phyloP scores from a whole-genome alignment of 92 coral and sea anemone genomes.

The Epizoanthus stellaris region DNA sequence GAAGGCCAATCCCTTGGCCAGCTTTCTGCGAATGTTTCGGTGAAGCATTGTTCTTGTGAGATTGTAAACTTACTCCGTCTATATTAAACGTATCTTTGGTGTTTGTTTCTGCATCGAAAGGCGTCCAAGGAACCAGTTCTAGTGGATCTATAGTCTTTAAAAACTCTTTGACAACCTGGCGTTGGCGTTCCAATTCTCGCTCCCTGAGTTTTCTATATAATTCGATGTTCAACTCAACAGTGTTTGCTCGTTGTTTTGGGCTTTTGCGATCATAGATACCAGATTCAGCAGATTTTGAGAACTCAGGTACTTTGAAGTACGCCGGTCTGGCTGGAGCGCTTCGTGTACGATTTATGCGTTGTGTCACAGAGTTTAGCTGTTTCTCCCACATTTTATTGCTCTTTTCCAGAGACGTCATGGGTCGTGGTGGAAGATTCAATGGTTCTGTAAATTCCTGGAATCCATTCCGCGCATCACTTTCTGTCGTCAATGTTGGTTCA shows the following conservation, averaged over 20 bases:
- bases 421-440: conserved; percentile 66
- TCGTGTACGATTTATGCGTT: conserved; percentile 85
- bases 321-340: conserved; percentile 88
- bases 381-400: conserved; percentile 86
- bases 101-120: conserved; percentile 51
- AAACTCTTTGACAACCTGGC: conserved; percentile 69
- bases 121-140: conserved; percentile 80
- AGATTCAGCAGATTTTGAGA: conserved; percentile 33
- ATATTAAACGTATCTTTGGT: conserved; percentile 5
- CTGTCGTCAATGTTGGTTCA: conserved; percentile 48
- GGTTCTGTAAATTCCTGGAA: neutral
- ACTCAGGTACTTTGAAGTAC: conserved; percentile 75
- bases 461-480: neutral
- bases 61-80: conserved; percentile 14
- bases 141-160: conserved; percentile 71
- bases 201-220: conserved; percentile 62
- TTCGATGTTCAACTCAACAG: conserved; percentile 66
- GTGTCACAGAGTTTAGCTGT: conserved; percentile 76
- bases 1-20: neutral
- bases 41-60: neutral
- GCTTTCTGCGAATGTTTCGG: neutral
- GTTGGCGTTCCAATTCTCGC: conserved; percentile 69
- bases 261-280: conserved; percentile 10
- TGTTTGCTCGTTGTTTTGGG: conserved; percentile 33
- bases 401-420: conserved; percentile 90